Evolutionary conservation across 2,113 vertebrate genomes (phyloP), one percentile per base, ranked within the genome.

Genomic region (Hystrix brachyura): DNA sequence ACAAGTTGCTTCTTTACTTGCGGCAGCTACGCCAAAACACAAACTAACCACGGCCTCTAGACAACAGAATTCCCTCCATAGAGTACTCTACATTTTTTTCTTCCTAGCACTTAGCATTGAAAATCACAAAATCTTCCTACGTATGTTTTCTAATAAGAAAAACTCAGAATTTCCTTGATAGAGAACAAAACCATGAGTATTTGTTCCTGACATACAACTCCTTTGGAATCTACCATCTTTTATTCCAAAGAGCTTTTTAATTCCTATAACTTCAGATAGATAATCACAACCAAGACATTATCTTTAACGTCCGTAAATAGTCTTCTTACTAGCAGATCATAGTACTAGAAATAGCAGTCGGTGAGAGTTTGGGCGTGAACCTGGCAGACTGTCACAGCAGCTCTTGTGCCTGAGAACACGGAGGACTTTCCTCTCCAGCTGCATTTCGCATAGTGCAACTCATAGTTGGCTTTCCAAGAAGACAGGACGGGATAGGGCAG

Each of bases 1-100:
- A 78, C 43, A 81, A n/a, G 76, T 76, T 90, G 21, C 65, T 94
- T 88, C n/a, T 46, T 81, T 86, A 92, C 74, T 95, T 79, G 18
- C 6, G 93, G 53, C 55, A 59, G 53, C 48, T 76, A 85, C 82
- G 64, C 25, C 17, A 65, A 89, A 60, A 51, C 27, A n/a, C 27
- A 67, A 96, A 32, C 60, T 29, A 87, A 87, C 29, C 9, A 21
- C 67, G 87, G 55, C 18, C 38, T 94, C 32, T 51, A 62, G 48
- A 93, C 76, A 87, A 62, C 57, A 10, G 65, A 79, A 78, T 95
- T 71, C 46, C 25, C 60, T 53, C 10, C 27, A 46, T 13, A 59
- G 7, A 27, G 1, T 74, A 55, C 10, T 12, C 12, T 25, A 9
- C 17, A n/a, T 43, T 18, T 57, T 92, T 82, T 92, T 34, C 53